Percentiles rank a stretch among this genome's conserved stretches.
Evolutionary conservation across 2,113 vertebrate genomes (phyloP).

Genomic region (Sminthopsis crassicaudata): DNA sequence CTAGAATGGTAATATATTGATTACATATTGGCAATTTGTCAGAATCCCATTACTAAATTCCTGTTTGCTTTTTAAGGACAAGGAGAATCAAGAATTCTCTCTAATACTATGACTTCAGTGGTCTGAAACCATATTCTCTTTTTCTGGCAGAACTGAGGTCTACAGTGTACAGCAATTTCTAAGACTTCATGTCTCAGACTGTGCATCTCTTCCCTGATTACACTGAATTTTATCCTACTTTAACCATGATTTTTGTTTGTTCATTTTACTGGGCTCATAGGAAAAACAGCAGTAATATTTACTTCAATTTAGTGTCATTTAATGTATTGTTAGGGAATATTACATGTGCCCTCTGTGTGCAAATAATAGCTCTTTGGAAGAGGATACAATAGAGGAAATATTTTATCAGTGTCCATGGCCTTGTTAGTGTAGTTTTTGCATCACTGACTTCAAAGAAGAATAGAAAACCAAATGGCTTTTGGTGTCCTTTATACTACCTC

Average conservation of each 20-base stretch:
- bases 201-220: neutral
- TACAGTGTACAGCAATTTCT: neutral
- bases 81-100: neutral
- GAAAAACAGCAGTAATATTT: slow-evolving; percentile 27
- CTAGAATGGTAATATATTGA: neutral
- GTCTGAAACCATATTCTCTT: neutral
- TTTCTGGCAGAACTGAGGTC: neutral
- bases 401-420: neutral
- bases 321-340: neutral
- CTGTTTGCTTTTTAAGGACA: neutral
- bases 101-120: neutral
- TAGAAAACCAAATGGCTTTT: neutral
- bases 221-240: neutral
- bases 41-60: slow-evolving; percentile 27
- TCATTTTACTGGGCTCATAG: neutral
- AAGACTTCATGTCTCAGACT: neutral
- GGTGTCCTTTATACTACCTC: neutral
- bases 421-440: neutral
- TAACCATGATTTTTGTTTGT: neutral
- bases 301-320: neutral
- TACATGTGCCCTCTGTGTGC: neutral
- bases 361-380: slow-evolving; percentile 19
- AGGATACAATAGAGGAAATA: neutral
- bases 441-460: neutral
- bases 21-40: slow-evolving; percentile 50